Evolutionary conservation across 2,888 invertebrate genomes (phyloP).

Genomic region (Tholera decimalis): DNA sequence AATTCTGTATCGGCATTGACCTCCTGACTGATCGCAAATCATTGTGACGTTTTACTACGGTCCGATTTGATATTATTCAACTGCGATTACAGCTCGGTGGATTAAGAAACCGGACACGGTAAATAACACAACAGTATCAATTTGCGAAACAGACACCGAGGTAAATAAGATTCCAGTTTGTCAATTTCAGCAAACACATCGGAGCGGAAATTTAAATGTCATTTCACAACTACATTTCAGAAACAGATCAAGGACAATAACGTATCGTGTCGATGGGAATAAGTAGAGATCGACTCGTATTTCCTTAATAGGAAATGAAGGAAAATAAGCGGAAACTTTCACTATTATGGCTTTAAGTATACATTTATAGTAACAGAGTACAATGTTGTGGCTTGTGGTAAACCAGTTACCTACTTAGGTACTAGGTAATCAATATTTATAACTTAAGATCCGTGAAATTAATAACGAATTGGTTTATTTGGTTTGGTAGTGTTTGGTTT

Average conservation of each 20-base stretch:
- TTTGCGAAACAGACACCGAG: conserved; percentile 28
- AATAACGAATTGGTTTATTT: not conserved
- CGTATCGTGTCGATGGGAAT: not conserved
- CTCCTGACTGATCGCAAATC: conserved; percentile 35
- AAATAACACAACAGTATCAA: conserved; percentile 1
- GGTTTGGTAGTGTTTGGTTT: conserved; percentile 3
- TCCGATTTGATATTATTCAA: conserved; percentile 39
- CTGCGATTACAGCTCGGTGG: conserved; percentile 28
- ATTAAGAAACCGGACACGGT: conserved; percentile 34
- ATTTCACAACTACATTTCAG: too few relatives aligned
- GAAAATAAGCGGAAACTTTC: conserved; percentile 32
- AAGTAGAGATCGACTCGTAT: conserved; percentile 1
- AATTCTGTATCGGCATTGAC: conserved; percentile 60
- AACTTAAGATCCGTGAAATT: not conserved
- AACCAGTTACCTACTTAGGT: too few relatives aligned
- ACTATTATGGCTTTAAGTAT: not conserved
- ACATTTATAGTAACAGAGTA: not conserved
- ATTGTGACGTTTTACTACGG: conserved; percentile 25
- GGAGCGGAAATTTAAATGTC: not conserved
- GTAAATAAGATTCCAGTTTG: conserved; percentile 18
- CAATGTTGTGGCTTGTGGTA: conserved; percentile 16
- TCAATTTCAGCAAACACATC: conserved; percentile 7
- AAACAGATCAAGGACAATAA: not conserved
- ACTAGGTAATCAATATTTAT: not conserved
- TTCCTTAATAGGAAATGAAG: conserved; percentile 9